A percentile compares a stretch with the other conserved stretches of the same genome.
Conservation (phyloP, 1,140 invertebrate species). For the Sycobia sp. region DNA sequence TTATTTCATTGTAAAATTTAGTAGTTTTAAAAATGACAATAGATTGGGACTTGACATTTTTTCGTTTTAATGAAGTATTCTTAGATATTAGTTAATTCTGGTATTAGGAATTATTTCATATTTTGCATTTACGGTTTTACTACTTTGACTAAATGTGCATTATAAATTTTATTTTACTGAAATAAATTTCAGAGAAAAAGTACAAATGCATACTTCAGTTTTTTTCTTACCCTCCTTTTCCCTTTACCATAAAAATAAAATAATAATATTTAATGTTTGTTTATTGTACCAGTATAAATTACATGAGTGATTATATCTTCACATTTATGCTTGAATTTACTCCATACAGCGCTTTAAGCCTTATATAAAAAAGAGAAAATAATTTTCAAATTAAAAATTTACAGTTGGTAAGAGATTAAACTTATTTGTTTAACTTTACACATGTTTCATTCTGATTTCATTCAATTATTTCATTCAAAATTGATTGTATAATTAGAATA, state of each 20-base stretch:
- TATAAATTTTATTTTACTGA: constrained; percentile 28
- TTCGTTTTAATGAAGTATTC: constrained; percentile 1
- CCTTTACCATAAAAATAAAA: not conserved
- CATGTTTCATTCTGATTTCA: too few relatives aligned
- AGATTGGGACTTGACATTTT: constrained; percentile 8
- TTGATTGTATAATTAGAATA: too few relatives aligned
- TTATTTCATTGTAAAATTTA: not conserved
- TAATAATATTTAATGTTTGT: not conserved
- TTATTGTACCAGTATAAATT: constrained; percentile 34
- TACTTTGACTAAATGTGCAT: constrained; percentile 14
- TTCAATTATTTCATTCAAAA: too few relatives aligned
- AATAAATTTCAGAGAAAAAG: constrained; percentile 25
- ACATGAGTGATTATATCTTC: constrained; percentile 27
- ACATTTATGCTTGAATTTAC: constrained; percentile 22
- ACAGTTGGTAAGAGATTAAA: too few relatives aligned
- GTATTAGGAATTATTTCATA: constrained; percentile 18
- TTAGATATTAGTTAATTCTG: constrained; percentile 20
- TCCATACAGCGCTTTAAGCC: not conserved
- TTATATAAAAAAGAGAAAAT: too few relatives aligned
- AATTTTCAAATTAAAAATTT: too few relatives aligned
- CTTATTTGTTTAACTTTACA: too few relatives aligned
- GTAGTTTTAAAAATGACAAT: constrained; percentile 10
- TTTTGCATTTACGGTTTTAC: constrained; percentile 7
- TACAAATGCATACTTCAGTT: not conserved
- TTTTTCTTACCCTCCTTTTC: not conserved